Conservation (phyloP, 2,888 invertebrate genomes). For the Amphipyra berbera region DNA sequence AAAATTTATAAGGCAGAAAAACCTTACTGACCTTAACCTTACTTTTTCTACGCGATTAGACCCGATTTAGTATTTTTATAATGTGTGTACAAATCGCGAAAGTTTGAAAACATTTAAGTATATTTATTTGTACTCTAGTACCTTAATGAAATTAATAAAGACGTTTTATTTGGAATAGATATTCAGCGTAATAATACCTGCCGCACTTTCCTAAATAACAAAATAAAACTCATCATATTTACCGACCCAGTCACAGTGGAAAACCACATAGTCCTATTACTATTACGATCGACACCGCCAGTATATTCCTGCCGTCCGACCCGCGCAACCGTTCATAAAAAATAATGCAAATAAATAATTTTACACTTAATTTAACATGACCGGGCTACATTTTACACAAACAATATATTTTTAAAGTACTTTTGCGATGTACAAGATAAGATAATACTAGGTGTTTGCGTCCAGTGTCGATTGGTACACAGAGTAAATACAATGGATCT, state of each 20-base stretch:
- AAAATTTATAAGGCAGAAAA: no score
- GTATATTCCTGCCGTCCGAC: constrained; percentile 24
- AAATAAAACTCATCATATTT: constrained; percentile 1
- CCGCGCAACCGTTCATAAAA: constrained; percentile 12
- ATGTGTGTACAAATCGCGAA: no score
- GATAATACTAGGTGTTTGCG: constrained; percentile 26
- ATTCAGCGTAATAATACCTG: not conserved
- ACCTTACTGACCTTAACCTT: no score
- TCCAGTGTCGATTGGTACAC: constrained; percentile 36
- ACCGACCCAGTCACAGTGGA: constrained; percentile 50
- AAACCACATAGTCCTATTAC: constrained; percentile 36
- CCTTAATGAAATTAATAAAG: no score
- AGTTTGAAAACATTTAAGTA: no score
- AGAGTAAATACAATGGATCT: constrained; percentile 70
- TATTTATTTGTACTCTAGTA: no score
- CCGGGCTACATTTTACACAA: constrained; percentile 10
- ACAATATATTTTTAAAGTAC: constrained; percentile 13
- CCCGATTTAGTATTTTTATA: no score
- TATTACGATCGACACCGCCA: constrained; percentile 11
- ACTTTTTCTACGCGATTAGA: no score
- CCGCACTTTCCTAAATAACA: not conserved
- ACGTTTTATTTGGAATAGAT: no score
- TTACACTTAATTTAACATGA: no score
- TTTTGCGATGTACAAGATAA: constrained; percentile 48
- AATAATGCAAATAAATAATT: constrained; percentile 4